These are phyloP conservation scores for Xenopus laevis DNA, from an alignment of 2,113 vertebrate species.

Conservation along the genomic window DNA sequence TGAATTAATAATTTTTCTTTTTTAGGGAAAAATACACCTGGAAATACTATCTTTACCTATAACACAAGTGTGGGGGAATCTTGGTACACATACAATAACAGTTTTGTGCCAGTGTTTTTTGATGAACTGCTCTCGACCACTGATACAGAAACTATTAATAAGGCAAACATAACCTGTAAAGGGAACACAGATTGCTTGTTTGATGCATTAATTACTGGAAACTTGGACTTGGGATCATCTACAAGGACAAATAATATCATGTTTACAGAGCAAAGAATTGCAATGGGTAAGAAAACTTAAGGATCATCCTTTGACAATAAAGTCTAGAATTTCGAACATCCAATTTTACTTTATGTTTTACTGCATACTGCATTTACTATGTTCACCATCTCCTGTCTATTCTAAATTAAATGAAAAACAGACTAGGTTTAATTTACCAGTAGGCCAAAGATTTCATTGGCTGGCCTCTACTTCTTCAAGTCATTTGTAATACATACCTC, in stretches of 20 bases:
- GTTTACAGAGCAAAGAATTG: slow-evolving; percentile 16
- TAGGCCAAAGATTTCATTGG: too few relatives aligned
- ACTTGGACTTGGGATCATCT: slow-evolving; percentile 27
- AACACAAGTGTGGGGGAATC: slow-evolving; percentile 26
- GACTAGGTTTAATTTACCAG: too few relatives aligned
- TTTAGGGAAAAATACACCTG: slow-evolving; percentile 39
- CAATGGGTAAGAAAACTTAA: slow-evolving; percentile 13
- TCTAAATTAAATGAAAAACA: too few relatives aligned
- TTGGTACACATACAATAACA: slow-evolving; percentile 46
- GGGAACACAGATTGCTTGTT: slow-evolving; percentile 38
- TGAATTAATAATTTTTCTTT: background rate
- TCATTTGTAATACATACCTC: too few relatives aligned
- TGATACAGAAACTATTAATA: slow-evolving; percentile 16
- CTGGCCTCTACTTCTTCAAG: too few relatives aligned
- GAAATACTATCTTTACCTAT: slow-evolving; percentile 36
- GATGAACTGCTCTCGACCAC: slow-evolving; percentile 31
- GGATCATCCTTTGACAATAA: background rate
- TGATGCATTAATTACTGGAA: slow-evolving; percentile 38
- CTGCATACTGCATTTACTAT: too few relatives aligned
- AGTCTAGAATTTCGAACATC: background rate
- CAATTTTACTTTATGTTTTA: too few relatives aligned
- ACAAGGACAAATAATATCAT: slow-evolving; percentile 15
- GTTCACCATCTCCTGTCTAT: too few relatives aligned
- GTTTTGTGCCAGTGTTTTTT: slow-evolving; percentile 42
- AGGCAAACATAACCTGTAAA: slow-evolving; percentile 33